These are phyloP conservation scores for Chymomyza fuscimana DNA, from an alignment of 2,888 invertebrate genomes.

Conservation along the genomic window DNA sequence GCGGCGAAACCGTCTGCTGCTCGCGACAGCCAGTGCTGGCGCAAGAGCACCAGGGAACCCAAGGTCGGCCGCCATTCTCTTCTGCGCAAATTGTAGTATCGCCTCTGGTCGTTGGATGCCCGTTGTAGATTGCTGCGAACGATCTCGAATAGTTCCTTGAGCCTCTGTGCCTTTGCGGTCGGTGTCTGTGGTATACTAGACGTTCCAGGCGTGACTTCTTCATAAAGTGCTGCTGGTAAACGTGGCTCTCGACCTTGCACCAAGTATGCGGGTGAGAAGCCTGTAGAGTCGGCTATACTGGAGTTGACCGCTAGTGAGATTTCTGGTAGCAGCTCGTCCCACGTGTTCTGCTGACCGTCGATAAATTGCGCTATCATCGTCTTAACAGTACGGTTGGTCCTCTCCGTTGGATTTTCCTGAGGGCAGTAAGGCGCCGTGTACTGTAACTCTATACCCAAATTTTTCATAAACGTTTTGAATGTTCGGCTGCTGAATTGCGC, in stretches of 20 bases:
- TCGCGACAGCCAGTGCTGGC: too few relatives aligned
- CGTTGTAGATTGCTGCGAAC: too few relatives aligned
- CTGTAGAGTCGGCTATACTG: neutral
- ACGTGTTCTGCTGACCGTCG: neutral
- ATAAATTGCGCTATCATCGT: neutral
- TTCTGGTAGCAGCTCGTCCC: neutral
- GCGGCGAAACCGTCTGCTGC: too few relatives aligned
- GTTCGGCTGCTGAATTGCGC: neutral
- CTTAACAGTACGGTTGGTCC: neutral
- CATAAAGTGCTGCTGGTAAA: neutral
- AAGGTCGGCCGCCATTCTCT: too few relatives aligned
- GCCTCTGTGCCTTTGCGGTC: too few relatives aligned
- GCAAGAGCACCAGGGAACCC: too few relatives aligned
- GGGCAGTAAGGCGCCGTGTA: neutral
- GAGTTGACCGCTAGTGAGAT: neutral
- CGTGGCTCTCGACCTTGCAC: neutral
- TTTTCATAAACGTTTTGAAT: neutral
- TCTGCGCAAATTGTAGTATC: neutral
- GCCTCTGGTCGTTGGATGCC: neutral
- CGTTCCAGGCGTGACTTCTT: neutral
- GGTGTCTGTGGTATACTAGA: too few relatives aligned
- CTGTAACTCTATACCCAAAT: neutral
- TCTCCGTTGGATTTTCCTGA: neutral
- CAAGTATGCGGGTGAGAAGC: neutral
- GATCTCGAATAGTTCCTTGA: too few relatives aligned